Base-by-base conservation (phyloP, 37 sponge, comb jelly and placozoan genomes). In the Tethya wilhelma region DNA sequence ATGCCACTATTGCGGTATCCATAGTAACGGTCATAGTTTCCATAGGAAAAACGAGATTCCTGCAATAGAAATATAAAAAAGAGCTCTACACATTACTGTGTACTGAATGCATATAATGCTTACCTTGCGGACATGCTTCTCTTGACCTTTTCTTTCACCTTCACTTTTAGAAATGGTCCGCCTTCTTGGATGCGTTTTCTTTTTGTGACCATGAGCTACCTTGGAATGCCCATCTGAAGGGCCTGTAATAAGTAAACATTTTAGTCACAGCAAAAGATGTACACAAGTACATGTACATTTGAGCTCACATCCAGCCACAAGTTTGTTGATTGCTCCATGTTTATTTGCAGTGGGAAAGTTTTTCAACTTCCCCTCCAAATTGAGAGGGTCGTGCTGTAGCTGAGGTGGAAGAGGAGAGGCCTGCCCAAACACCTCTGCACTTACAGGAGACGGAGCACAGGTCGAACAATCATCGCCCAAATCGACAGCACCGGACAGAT, bases 21-120 rank as follows among this genome's bases (percentile, higher is more conserved):
- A 89, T 99, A 99, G 82, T 99, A 99, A 53, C 85, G 76, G 62
- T 86, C 80, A 59, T 98, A 98, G 77, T 98, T 98, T 2, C 98
- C 98, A 82, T 95, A 93, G 43, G 78, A 42, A 84, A 88, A 98
- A 57, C 53, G 46, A 19, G 65, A 67, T 22, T 43, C 63, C 36
- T 87, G n/a, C n/a, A n/a, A n/a, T n/a, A n/a, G n/a, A n/a, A n/a
- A n/a, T n/a, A n/a, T n/a, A n/a, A n/a, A n/a, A n/a, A n/a, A n/a
- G n/a, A n/a, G n/a, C n/a, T n/a, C n/a, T n/a, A n/a, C n/a, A n/a
- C n/a, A n/a, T n/a, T n/a, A n/a, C n/a, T n/a, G n/a, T n/a, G n/a
- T n/a, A n/a, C n/a, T n/a, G n/a, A n/a, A n/a, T n/a, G n/a, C n/a
- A n/a, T n/a, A n/a, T n/a, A n/a, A n/a, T 49, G 53, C 9, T 7